These are phyloP conservation scores for Eclectus roratus DNA, from an alignment of 2,113 vertebrate species.

Conservation along the genomic window DNA sequence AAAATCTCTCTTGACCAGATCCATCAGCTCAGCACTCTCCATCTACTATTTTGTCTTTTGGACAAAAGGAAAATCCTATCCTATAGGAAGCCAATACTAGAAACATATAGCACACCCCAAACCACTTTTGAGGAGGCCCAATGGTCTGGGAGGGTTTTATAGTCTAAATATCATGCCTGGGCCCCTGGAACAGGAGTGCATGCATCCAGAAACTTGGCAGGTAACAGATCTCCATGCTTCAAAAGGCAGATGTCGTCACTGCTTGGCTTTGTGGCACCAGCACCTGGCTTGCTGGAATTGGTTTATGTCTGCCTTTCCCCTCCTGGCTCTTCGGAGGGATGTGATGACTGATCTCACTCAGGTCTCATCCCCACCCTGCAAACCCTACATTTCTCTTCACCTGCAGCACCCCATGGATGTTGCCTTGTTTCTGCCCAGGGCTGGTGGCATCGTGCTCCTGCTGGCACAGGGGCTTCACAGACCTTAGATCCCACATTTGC, in stretches of 20 bases:
- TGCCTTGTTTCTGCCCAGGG: neutral
- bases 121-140: neutral
- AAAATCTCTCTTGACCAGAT: neutral
- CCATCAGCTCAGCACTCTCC: neutral
- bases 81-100: neutral
- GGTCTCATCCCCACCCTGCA: neutral
- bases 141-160: neutral
- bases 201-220: neutral
- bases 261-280: neutral
- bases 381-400: neutral
- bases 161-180: neutral
- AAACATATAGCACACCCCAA: neutral
- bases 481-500: neutral
- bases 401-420: neutral
- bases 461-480: neutral
- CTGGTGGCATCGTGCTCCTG: neutral
- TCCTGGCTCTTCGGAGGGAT: neutral
- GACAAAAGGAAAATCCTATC: neutral
- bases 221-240: neutral
- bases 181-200: neutral
- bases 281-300: neutral
- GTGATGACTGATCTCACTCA: neutral
- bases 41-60: neutral
- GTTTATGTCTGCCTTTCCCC: slow-evolving; percentile 14
- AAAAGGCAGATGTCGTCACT: neutral